A percentile compares a stretch with the other conserved stretches of the same genome.
Evolutionary conservation across 1,140 invertebrate genomes (phyloP).

Genomic region (Parapsyche elsis): DNA sequence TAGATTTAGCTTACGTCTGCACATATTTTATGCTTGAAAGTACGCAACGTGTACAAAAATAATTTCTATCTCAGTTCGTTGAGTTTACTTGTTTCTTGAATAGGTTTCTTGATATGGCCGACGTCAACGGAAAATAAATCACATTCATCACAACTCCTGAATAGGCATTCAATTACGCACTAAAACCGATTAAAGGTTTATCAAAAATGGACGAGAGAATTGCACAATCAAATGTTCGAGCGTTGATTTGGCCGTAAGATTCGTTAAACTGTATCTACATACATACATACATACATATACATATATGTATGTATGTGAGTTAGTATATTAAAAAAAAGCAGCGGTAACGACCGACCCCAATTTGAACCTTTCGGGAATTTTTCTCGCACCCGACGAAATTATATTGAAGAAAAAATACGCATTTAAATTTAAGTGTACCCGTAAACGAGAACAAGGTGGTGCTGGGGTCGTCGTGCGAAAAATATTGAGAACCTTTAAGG

Average conservation of each 20-base stretch:
- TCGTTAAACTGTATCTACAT: background rate
- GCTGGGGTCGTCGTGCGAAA: background rate
- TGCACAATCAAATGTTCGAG: background rate
- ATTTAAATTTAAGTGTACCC: constrained; percentile 32
- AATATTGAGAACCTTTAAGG: constrained; percentile 28
- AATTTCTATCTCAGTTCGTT: background rate
- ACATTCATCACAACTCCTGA: background rate
- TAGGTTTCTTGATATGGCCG: constrained; percentile 8
- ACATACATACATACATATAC: no score
- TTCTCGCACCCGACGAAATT: constrained; percentile 22
- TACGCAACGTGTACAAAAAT: background rate
- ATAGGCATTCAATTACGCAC: constrained; percentile 6
- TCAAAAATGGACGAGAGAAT: background rate
- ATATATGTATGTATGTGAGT: no score
- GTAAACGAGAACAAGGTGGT: constrained; percentile 29
- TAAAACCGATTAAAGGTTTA: background rate
- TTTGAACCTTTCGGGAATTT: background rate
- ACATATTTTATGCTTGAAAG: no score
- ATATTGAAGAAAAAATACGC: constrained; percentile 18
- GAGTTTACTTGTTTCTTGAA: background rate
- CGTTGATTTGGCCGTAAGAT: background rate
- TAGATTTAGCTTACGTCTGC: no score
- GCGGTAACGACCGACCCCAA: constrained; percentile 22
- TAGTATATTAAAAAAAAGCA: constrained; percentile 12
- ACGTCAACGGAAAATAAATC: constrained; percentile 1